Evolutionary conservation across 2,113 vertebrate genomes (phyloP).

Genomic region (Cottus gobio): DNA sequence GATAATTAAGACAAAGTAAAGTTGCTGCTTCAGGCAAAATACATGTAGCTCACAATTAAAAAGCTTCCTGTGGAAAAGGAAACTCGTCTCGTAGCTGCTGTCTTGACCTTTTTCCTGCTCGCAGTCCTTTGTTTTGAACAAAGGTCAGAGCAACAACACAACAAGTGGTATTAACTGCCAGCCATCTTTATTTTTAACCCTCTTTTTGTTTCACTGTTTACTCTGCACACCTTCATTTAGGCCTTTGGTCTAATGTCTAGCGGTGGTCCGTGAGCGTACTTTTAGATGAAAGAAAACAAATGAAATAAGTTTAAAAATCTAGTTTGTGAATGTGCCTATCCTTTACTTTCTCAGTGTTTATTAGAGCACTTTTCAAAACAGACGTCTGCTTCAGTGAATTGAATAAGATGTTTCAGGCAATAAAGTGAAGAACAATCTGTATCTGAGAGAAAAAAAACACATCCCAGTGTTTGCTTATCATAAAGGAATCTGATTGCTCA

Average conservation of each 20-base stretch:
- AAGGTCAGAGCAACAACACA: background rate
- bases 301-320: background rate
- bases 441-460: background rate
- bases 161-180: background rate
- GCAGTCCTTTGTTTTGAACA: constrained; percentile 5
- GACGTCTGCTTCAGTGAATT: background rate
- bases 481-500: background rate
- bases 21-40: background rate
- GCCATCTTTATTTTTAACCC: background rate
- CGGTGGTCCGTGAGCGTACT: too few relatives aligned
- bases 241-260: background rate
- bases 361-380: background rate
- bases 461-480: background rate
- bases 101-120: constrained; percentile 31
- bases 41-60: constrained; percentile 1
- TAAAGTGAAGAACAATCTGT: background rate
- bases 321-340: background rate
- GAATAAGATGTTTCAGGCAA: background rate
- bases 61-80: constrained; percentile 20
- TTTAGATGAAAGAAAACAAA: background rate
- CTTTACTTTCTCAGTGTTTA: background rate
- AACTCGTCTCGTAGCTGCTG: background rate
- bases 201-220: background rate
- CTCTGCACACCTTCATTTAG: background rate
- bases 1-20: constrained; percentile 16